phyloP scores from a whole-genome alignment of 1,140 invertebrate species.

The Caerostris extrusa region DNA sequence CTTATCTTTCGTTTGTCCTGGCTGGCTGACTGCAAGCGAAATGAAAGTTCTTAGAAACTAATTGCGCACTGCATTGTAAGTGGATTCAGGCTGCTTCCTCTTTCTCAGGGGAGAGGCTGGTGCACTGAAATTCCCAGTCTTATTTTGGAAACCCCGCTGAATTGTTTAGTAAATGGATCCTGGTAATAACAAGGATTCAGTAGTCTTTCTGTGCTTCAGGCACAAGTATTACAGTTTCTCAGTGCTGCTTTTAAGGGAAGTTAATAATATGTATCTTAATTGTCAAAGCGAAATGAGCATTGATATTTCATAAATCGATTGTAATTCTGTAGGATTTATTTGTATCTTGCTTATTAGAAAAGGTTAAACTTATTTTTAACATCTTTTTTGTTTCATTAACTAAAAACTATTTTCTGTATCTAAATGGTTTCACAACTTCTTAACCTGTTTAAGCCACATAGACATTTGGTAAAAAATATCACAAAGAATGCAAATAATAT shows the following conservation, averaged over 20 bases:
- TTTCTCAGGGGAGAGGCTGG: too few species aligned
- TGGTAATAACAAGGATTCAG: background rate
- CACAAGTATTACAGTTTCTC: too few species aligned
- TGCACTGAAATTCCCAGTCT: background rate
- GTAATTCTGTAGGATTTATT: too few species aligned
- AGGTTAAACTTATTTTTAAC: too few species aligned
- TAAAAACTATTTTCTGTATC: too few species aligned
- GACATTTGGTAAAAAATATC: too few species aligned
- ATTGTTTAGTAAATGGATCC: background rate
- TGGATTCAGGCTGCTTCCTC: background rate
- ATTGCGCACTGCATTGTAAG: conserved; percentile 17
- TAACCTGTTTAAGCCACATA: too few species aligned
- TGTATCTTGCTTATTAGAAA: too few species aligned
- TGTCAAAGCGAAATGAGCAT: background rate
- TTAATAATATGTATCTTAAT: background rate
- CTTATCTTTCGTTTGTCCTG: conserved; percentile 53
- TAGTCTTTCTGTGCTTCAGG: background rate
- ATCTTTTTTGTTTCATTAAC: too few species aligned
- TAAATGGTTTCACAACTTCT: too few species aligned
- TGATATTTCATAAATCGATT: too few species aligned
- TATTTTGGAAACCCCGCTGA: background rate
- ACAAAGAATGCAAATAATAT: too few species aligned
- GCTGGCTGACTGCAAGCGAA: background rate
- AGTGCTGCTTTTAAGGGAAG: background rate
- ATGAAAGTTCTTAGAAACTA: conserved; percentile 48